A percentile compares a stretch with the other conserved stretches of the same genome.
phyloP scores from a whole-genome alignment of 2,888 invertebrate genomes.

The Thereva unica region DNA sequence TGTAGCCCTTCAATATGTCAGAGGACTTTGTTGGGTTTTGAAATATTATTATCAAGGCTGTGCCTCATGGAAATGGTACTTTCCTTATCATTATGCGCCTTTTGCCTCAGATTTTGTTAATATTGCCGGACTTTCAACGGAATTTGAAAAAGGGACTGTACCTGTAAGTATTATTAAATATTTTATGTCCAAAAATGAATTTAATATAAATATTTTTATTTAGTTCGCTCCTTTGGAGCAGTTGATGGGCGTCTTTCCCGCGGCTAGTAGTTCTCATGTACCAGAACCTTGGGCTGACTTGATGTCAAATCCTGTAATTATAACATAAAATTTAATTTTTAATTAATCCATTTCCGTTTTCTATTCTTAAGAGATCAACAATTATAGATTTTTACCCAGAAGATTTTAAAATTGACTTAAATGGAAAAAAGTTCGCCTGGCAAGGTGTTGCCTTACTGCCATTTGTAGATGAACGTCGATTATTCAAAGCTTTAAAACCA shows the following conservation, averaged over 20 bases:
- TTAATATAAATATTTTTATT: not conserved
- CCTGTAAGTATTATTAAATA: constrained; percentile 68
- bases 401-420: constrained; percentile 96
- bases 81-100: constrained; percentile 99
- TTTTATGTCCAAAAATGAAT: not conserved
- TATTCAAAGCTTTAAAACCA: constrained; percentile 80
- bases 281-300: constrained; percentile 90
- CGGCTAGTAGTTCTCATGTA: constrained; percentile 92
- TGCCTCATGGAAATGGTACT: constrained; percentile 99
- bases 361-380: constrained; percentile 71
- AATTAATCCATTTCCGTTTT: constrained; percentile 8
- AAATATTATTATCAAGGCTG: constrained; percentile 99
- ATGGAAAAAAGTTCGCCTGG: constrained; percentile 99
- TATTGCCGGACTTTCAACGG: constrained; percentile 80
- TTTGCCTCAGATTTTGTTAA: constrained; percentile 98
- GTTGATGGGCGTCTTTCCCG: constrained; percentile 99
- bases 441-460: constrained; percentile 98
- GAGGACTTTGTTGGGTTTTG: constrained; percentile 97
- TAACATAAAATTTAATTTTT: not conserved
- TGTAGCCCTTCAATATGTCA: constrained; percentile 92
- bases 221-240: constrained; percentile 97
- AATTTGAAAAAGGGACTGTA: constrained; percentile 84
- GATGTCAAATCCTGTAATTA: constrained; percentile 85
- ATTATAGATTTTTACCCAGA: constrained; percentile 99
- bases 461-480: constrained; percentile 92